Conservation (phyloP, 2,888 invertebrate genomes). For the Ecliptopera silaceata region DNA sequence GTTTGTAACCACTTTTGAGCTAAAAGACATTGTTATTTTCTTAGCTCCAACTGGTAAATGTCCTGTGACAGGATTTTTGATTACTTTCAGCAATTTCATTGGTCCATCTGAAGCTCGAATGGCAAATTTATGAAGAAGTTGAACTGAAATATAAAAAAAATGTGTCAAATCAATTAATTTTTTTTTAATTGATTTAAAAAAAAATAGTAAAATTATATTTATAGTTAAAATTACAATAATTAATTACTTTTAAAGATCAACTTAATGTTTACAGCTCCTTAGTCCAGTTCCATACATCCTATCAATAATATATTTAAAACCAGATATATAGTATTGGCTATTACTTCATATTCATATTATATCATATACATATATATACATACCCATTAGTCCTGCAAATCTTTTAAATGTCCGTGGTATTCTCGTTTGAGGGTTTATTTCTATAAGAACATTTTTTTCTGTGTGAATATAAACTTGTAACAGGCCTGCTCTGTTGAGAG, state of each 20-base stretch:
- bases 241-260: too few relatives aligned
- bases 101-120: constrained; percentile 95
- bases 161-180: not conserved
- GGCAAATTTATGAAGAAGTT: constrained; percentile 96
- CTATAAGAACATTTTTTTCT: constrained; percentile 95
- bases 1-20: constrained; percentile 86
- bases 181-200: too few relatives aligned
- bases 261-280: too few relatives aligned
- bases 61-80: constrained; percentile 97
- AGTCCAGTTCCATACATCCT: too few relatives aligned
- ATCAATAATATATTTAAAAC: not conserved
- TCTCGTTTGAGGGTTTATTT: constrained; percentile 98
- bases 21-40: constrained; percentile 95
- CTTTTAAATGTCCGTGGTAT: constrained; percentile 98
- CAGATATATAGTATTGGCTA: not conserved
- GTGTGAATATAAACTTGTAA: constrained; percentile 98
- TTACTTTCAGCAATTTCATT: constrained; percentile 95
- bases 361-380: too few relatives aligned
- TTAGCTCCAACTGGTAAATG: constrained; percentile 97
- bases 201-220: too few relatives aligned
- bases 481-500: constrained; percentile 96
- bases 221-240: too few relatives aligned
- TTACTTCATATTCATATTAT: too few relatives aligned
- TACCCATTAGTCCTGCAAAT: constrained; percentile 98
- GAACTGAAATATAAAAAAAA: constrained; percentile 84